A percentile compares a stretch with the other conserved stretches of the same genome.
phyloP scores from a whole-genome alignment of 1,140 invertebrate genomes.

The Cydia pomonella region DNA sequence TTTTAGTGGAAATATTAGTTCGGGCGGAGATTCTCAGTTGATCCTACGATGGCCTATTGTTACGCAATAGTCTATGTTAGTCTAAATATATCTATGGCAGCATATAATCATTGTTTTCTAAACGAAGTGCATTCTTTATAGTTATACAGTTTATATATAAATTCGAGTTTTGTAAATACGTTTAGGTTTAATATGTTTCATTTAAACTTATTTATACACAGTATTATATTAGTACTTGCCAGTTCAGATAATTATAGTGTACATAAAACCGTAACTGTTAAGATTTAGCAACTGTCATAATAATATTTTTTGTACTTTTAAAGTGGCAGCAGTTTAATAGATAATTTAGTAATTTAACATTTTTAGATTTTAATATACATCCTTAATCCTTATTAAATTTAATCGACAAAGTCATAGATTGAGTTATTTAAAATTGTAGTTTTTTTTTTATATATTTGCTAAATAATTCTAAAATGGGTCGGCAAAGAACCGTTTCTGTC shows the following conservation, averaged over 20 bases:
- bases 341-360: conserved; percentile 18
- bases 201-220: conserved; percentile 70
- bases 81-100: conserved; percentile 25
- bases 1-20: conserved; percentile 29
- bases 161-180: conserved; percentile 54
- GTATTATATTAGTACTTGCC: conserved; percentile 76
- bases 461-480: conserved; percentile 1
- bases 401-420: conserved; percentile 48
- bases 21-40: conserved; percentile 20
- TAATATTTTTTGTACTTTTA: conserved; percentile 40
- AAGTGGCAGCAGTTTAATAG: conserved; percentile 36
- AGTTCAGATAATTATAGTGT: conserved; percentile 58
- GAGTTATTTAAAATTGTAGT: conserved; percentile 46
- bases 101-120: conserved; percentile 28
- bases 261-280: conserved; percentile 55
- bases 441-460: conserved; percentile 39
- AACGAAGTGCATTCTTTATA: conserved; percentile 30
- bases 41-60: conserved; percentile 22
- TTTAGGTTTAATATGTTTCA: conserved; percentile 51
- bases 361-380: conserved; percentile 32
- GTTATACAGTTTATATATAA: conserved; percentile 24
- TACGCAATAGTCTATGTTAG: conserved; percentile 26
- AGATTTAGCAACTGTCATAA: conserved; percentile 46
- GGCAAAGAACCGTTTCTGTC: background rate
- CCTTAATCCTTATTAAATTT: conserved; percentile 23